Conservation (phyloP, 2,888 invertebrate species). For the Caenorhabditis virilis region DNA sequence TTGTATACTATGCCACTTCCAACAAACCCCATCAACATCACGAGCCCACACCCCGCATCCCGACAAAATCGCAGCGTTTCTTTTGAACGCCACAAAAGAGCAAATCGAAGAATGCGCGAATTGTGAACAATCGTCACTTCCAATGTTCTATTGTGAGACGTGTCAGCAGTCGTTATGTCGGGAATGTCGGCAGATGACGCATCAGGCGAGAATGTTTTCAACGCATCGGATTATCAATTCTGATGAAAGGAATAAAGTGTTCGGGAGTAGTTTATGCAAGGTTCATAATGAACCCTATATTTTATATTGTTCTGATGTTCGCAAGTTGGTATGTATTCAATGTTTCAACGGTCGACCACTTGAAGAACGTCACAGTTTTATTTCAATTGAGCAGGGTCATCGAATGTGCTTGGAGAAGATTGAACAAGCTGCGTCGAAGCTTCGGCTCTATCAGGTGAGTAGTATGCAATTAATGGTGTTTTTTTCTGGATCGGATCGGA, state of each 20-base stretch:
- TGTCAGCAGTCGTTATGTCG: constrained; percentile 80
- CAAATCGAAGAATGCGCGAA: constrained; percentile 80
- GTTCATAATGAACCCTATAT: constrained; percentile 79
- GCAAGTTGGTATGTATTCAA: constrained; percentile 79
- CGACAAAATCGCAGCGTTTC: constrained; percentile 77
- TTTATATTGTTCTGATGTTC: constrained; percentile 78
- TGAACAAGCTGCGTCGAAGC: constrained; percentile 75
- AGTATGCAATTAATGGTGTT: background rate
- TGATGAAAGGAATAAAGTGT: constrained; percentile 70
- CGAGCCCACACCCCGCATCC: constrained; percentile 24
- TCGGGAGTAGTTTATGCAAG: constrained; percentile 72
- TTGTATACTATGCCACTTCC: constrained; percentile 9
- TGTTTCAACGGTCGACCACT: constrained; percentile 76
- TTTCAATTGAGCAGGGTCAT: constrained; percentile 80
- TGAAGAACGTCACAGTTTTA: constrained; percentile 75
- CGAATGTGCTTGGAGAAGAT: constrained; percentile 77
- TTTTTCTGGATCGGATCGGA: background rate
- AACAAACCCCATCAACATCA: constrained; percentile 20
- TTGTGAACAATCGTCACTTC: constrained; percentile 74
- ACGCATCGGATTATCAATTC: constrained; percentile 78
- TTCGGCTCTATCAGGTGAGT: constrained; percentile 64
- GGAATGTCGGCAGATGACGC: constrained; percentile 78
- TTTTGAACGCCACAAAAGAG: constrained; percentile 78
- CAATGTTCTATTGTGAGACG: constrained; percentile 82
- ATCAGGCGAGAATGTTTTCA: constrained; percentile 80